Evolutionary conservation across 2,797 vertebrate species (phyloP), one percentile per base, ranked within the genome.

Genomic region (Acridotheres tristis): DNA sequence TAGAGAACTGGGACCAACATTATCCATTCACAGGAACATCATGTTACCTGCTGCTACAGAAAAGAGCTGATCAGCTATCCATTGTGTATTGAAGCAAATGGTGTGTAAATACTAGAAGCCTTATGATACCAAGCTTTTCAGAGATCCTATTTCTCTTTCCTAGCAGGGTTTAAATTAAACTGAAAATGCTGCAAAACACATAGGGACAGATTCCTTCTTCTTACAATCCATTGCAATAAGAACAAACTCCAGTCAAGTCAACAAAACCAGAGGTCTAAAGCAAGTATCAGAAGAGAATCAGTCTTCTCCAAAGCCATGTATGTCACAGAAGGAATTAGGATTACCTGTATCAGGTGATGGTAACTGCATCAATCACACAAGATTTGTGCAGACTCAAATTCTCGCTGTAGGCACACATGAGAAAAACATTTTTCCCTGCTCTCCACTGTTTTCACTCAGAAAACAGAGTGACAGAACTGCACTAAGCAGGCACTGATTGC

Each of bases 81-180:
- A 40, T 38, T 66, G n/a, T 53, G 51, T 61, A 53, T 43, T 42
- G 40, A 71, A 77, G 88, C 79, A 95, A 67, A 85, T 68, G 59
- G 73, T 55, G 27, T 86, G 43, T 83, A 94, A 93, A 79, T 76
- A 91, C 85, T 73, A 91, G 25, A 61, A 85, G 51, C 34, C 67
- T 86, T 89, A 82, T 16, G 6, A 66, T 54, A 94, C 45, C 63
- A 54, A 80, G n/a, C 32, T 40, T 76, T 92, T 88, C 50, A 57
- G 55, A 91, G 43, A 88, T 59, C 47, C 29, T 19, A 20, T 73
- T 86, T 82, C 48, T 72, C 47, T 55, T 69, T 74, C 66, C 80
- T 10, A 57, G 67, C 43, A 85, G 42, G 65, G 43, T 75, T 93
- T 88, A 85, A 93, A 63, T 87, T 83, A 76, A 93, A 88, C 73